phyloP scores from a whole-genome alignment of 1,140 invertebrate species.

The Trichomalopsis sarcophagae region DNA sequence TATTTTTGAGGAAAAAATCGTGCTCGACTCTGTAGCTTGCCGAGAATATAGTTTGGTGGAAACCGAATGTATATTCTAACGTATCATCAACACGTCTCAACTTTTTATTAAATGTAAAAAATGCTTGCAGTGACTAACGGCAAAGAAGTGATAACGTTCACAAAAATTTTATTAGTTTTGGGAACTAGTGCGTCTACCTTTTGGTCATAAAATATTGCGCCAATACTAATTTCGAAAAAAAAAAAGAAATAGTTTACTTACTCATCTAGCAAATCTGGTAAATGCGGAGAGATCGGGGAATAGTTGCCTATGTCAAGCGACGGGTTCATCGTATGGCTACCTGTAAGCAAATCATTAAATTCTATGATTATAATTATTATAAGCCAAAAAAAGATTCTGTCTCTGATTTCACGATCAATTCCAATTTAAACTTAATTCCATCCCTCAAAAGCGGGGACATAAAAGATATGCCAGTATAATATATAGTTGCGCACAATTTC shows the following conservation, averaged over 20 bases:
- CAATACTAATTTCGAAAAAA: not conserved
- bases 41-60: no score
- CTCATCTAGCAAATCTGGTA: constrained; percentile 62
- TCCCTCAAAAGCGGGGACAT: not conserved
- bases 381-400: not conserved
- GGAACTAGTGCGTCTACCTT: no score
- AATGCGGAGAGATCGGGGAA: constrained; percentile 59
- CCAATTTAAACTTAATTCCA: no score
- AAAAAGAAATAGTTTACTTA: constrained; percentile 52
- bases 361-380: not conserved
- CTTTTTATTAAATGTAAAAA: no score
- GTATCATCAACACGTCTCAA: no score
- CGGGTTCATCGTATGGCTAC: constrained; percentile 53
- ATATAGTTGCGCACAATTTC: not conserved
- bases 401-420: no score
- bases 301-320: constrained; percentile 58
- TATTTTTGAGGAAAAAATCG: not conserved
- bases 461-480: not conserved
- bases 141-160: no score
- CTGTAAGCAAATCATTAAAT: constrained; percentile 56
- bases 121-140: no score
- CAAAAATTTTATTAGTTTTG: no score
- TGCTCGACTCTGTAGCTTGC: no score
- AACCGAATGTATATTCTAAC: no score
- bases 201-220: not conserved